Evolutionary conservation across 2,797 vertebrate species (phyloP), one percentile per base, ranked within the genome.

Genomic region (Arremon aurantiirostris): DNA sequence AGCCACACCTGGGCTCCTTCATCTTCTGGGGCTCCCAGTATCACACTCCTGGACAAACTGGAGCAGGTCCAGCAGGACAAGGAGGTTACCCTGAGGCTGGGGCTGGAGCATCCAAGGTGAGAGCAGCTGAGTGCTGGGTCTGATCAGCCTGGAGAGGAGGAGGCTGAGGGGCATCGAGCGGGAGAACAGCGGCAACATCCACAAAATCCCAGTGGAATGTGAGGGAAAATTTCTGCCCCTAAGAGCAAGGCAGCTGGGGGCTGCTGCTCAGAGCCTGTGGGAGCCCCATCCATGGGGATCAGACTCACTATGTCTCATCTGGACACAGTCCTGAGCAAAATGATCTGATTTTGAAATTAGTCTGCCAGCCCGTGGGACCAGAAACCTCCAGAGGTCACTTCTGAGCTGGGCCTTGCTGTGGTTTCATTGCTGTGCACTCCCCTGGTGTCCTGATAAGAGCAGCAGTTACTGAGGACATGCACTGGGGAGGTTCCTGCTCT

Each of bases 331-430:
- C 42, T 65, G 50, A 77, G 69, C 44, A 55, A 35, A 70, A 42
- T 0, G 0, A 65, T 77, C n/a, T 47, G 53, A 34, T 35, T 69
- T 76, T 44, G 61, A 60, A 66, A 41, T 60, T 24, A 11, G 17
- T 50, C 27, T 52, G 15, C 63, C 65, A 71, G 26, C 34, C 23
- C 3, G 11, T 55, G 68, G 34, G 65, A 77, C 53, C 47, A 30
- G 75, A 84, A 91, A 57, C 27, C 52, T 57, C 55, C 75, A 69
- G 63, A 79, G 64, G 20, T 89, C 89, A 28, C 52, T 69, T 69
- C 32, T 78, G 68, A 57, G n/a, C 59, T 24, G 11, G 41, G 18
- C 32, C 34, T 81, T 52, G 12, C 65, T 34, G 55, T 46, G 42
- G 11, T 26, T 72, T 82, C 26, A 23, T 49, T 72, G 11, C 8